phyloP scores from a whole-genome alignment of 2,888 invertebrate species.

The Diloba caeruleocephala region DNA sequence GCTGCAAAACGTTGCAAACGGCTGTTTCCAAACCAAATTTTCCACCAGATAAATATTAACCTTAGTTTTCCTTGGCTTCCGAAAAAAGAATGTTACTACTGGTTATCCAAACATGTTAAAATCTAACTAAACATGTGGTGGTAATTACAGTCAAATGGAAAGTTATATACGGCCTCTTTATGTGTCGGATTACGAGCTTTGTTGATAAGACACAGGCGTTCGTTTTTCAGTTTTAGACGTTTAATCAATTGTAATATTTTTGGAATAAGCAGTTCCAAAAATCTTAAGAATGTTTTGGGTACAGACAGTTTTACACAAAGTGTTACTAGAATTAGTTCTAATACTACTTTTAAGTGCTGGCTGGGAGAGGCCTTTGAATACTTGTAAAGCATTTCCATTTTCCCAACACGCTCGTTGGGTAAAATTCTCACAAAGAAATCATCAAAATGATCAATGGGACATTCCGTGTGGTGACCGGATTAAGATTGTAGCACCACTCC shows the following conservation, averaged over 20 bases:
- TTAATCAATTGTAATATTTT: background rate
- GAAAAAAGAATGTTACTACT: constrained; percentile 15
- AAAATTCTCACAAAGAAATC: no score
- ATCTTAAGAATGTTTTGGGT: no score
- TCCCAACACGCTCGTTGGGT: no score
- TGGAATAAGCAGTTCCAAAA: background rate
- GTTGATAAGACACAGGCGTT: background rate
- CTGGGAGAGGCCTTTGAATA: no score
- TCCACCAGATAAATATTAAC: background rate
- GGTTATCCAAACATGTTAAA: constrained; percentile 16
- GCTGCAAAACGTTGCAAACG: no score
- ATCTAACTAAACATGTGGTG: constrained; percentile 13
- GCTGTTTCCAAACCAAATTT: background rate
- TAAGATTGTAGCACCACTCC: no score
- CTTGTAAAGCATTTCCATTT: no score
- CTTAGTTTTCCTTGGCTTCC: constrained; percentile 25
- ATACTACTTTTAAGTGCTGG: no score
- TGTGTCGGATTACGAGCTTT: background rate
- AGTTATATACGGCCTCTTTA: background rate
- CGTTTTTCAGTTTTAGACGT: background rate
- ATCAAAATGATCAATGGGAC: no score
- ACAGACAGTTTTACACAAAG: no score
- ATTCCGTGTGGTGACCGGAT: no score
- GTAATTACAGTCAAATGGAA: constrained; percentile 1
- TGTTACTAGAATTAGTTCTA: no score